These are phyloP conservation scores for Hypocryptadius cinnamomeus DNA, from an alignment of 2,113 vertebrate genomes.

Conservation along the genomic window DNA sequence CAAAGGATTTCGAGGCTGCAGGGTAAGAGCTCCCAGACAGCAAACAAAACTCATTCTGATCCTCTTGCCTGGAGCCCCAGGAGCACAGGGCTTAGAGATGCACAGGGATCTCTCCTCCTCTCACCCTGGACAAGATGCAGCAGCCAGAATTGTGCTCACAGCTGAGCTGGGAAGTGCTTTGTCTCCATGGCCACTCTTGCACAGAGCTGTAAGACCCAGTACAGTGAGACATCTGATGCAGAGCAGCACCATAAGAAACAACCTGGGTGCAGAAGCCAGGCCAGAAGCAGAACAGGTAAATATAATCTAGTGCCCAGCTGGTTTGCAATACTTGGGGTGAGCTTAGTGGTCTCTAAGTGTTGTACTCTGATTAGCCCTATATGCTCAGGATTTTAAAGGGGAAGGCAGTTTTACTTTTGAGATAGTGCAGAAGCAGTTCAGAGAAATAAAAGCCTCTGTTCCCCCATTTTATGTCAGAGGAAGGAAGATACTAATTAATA, in stretches of 20 bases:
- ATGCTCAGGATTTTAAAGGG: neutral
- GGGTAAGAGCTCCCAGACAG: neutral
- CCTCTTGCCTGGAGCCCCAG: neutral
- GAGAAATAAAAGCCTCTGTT: neutral
- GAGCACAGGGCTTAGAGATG: neutral
- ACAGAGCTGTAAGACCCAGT: neutral
- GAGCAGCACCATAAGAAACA: neutral
- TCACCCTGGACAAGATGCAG: neutral
- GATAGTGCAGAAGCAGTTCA: neutral
- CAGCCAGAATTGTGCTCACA: neutral
- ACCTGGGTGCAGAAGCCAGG: neutral
- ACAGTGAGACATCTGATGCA: neutral
- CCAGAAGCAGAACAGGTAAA: neutral
- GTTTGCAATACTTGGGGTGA: neutral
- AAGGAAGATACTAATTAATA: neutral
- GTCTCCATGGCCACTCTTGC: neutral
- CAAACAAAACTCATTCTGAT: neutral
- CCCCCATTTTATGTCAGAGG: neutral
- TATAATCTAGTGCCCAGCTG: neutral
- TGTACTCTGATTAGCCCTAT: neutral
- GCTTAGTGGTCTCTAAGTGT: neutral
- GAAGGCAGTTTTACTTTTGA: neutral
- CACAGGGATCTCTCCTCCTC: neutral
- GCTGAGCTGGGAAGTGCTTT: neutral
- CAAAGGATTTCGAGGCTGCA: neutral